Evolutionary conservation across 2,888 invertebrate genomes (phyloP).

Genomic region (Nemoura dubitans): DNA sequence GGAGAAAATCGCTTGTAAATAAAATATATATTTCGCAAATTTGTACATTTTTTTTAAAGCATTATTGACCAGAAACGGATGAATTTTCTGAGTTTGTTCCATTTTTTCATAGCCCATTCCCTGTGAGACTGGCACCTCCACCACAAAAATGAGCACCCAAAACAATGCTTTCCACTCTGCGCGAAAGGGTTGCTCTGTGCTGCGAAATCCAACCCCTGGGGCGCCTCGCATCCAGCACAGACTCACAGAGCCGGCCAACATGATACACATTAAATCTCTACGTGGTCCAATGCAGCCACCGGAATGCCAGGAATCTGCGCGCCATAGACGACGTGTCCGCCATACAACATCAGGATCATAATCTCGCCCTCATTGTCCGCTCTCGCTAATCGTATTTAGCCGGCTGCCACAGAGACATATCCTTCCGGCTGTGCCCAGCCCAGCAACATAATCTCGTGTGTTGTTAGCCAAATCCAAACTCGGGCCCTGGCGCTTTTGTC

Average conservation of each 20-base stretch:
- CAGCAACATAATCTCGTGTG: not conserved
- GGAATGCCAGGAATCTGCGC: slow-evolving; percentile 13
- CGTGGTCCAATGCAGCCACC: not conserved
- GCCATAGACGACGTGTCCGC: not conserved
- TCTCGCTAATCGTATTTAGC: slow-evolving; percentile 19
- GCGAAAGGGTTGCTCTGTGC: not conserved
- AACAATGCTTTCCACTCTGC: not conserved
- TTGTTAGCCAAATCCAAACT: not conserved
- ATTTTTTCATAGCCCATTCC: too few relatives aligned
- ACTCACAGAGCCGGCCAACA: not conserved
- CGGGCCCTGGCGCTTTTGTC: not conserved
- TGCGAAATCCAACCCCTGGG: not conserved
- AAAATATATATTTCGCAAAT: too few relatives aligned
- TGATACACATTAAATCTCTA: not conserved
- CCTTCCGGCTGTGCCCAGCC: slow-evolving; percentile 21
- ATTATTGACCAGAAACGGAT: too few relatives aligned
- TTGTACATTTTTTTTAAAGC: too few relatives aligned
- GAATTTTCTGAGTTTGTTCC: too few relatives aligned
- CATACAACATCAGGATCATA: slow-evolving; percentile 25
- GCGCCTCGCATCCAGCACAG: too few relatives aligned
- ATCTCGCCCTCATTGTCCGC: not conserved
- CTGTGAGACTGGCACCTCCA: not conserved
- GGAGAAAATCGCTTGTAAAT: not conserved
- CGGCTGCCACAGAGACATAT: not conserved
- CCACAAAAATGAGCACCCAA: not conserved